Evolutionary conservation across 2,113 vertebrate species (phyloP).

Genomic region (Ornithorhynchus anatinus): DNA sequence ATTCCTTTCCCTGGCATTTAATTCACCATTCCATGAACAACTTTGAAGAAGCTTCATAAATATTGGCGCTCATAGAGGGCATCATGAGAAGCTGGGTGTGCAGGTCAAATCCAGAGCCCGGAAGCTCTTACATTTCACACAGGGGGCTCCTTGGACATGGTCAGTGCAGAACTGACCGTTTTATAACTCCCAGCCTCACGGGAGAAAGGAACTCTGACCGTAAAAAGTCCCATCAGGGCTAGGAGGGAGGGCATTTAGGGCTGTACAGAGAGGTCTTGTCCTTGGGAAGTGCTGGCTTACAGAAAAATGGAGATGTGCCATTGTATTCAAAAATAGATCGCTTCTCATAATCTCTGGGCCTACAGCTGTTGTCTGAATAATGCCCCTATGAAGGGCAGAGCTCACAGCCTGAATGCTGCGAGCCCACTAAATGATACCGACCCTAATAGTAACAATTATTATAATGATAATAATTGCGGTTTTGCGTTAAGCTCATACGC

Average conservation of each 20-base stretch:
- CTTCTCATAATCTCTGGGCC: slow-evolving; percentile 21
- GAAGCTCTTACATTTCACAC: too few species aligned
- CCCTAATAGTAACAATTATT: too few species aligned
- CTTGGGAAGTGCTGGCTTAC: neutral
- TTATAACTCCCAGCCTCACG: slow-evolving; percentile 1
- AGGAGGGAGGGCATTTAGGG: neutral
- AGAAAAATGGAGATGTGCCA: slow-evolving; percentile 7
- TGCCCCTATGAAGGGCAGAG: too few species aligned
- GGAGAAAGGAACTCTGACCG: neutral
- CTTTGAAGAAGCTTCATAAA: neutral
- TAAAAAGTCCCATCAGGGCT: slow-evolving; percentile 14
- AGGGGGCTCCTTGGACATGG: too few species aligned
- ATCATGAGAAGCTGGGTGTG: rapidly evolving
- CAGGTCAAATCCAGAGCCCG: too few species aligned
- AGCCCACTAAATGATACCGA: slow-evolving; percentile 51
- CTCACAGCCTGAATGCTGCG: slow-evolving; percentile 43
- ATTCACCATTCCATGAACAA: neutral
- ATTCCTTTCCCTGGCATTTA: neutral
- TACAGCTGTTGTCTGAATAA: slow-evolving; percentile 45
- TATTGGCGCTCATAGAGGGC: neutral
- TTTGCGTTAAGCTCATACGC: too few species aligned
- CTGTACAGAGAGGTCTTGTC: neutral
- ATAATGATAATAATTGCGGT: too few species aligned
- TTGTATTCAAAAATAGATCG: neutral
- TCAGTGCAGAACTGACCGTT: neutral